Evolutionary conservation across 2,888 invertebrate species (phyloP), one percentile per base, ranked within the genome.

Genomic region (Marasmarcha lunaedactyla): DNA sequence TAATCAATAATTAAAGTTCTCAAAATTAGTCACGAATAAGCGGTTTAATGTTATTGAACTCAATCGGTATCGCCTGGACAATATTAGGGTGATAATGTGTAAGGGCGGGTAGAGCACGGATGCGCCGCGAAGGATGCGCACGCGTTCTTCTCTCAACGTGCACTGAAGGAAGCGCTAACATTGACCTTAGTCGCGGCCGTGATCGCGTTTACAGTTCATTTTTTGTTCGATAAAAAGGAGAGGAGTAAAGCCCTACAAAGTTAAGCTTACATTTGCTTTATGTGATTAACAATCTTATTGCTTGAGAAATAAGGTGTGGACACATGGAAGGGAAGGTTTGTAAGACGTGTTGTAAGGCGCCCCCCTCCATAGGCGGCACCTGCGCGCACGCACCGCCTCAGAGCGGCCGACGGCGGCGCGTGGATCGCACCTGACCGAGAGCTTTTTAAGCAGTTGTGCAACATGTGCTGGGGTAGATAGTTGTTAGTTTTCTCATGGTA

Each of bases 141-240:
- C 77, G 76, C 77, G 77, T 57, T 73, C 71, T 76, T 72, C 73
- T 68, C 83, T 72, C 68, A 77, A 70, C 78, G 78, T 68, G 69
- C 72, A 83, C 83, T 83, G 83, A 83, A 83, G 83, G 83, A 83
- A 83, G 81, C 79, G 72, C 79, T 81, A 83, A 81, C 81, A 83
- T 83, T 83, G 83, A 83, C 83, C 83, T 83, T 83, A 81, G 76
- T 69, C 60, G 71, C 78, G 81, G 83, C 81, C 83, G 83, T 81
- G 83, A 81, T 83, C 83, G 83, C 81, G 78, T 83, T 83, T 83
- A 83, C 83, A 83, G 83, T 83, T 83, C 81, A 83, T 81, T 83
- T 83, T 83, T 83, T 83, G 81, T 78, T 79, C 81, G 77, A 81
- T 83, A 83, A 83, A 83, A 83, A 83, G 83, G 83, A 83, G 83